Conservation (phyloP, 2,888 invertebrate genomes). For the Sinodicranocentrus sp. region DNA sequence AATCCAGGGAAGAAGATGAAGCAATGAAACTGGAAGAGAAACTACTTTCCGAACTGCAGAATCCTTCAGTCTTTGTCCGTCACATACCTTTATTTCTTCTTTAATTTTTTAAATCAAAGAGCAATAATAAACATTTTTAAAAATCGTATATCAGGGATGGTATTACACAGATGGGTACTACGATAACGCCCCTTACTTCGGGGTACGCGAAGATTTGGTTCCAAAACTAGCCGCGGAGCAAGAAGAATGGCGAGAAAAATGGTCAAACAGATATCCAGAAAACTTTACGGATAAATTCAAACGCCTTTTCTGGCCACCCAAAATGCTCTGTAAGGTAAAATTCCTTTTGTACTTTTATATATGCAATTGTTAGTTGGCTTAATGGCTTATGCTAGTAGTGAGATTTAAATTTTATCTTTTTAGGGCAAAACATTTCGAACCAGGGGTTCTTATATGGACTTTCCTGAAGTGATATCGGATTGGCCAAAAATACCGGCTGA, state of each 20-base stretch:
- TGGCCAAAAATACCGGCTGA: slow-evolving; percentile 45
- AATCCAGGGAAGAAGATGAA: slow-evolving; percentile 32
- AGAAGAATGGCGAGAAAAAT: slow-evolving; percentile 55
- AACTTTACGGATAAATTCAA: slow-evolving; percentile 63
- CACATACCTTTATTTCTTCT: neutral
- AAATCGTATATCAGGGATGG: slow-evolving; percentile 50
- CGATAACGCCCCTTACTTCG: slow-evolving; percentile 54
- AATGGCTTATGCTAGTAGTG: neutral
- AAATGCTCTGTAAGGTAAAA: slow-evolving; percentile 39
- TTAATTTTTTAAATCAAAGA: neutral
- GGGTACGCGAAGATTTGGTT: slow-evolving; percentile 53
- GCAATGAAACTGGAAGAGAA: slow-evolving; percentile 41
- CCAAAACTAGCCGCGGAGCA: slow-evolving; percentile 29
- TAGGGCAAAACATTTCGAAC: slow-evolving; percentile 61
- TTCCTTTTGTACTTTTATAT: neutral
- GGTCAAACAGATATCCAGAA: slow-evolving; percentile 56
- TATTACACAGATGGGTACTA: slow-evolving; percentile 69
- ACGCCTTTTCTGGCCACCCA: slow-evolving; percentile 67
- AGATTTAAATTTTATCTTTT: neutral
- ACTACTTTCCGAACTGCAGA: slow-evolving; percentile 53
- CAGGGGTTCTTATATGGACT: slow-evolving; percentile 65
- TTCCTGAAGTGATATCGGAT: slow-evolving; percentile 68
- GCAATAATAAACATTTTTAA: neutral
- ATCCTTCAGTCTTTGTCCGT: slow-evolving; percentile 58
- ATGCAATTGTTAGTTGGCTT: neutral